These are phyloP conservation scores for Erythrolamprus reginae DNA, from an alignment of 2,113 vertebrate species.

Conservation along the genomic window DNA sequence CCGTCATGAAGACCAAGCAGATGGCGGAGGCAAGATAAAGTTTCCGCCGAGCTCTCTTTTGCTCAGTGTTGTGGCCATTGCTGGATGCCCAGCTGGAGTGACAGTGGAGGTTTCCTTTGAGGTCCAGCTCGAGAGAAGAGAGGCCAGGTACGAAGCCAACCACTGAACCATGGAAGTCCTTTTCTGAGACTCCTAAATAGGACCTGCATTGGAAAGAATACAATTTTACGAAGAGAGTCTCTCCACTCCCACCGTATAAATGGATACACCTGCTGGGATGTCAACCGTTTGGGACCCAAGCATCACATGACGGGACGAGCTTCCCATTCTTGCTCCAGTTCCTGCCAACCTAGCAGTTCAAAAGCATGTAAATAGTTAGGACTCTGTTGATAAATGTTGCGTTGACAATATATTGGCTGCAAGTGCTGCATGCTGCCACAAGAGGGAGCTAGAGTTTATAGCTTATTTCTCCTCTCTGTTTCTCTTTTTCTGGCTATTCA, in stretches of 20 bases:
- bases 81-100: slow-evolving; percentile 46
- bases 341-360: not conserved
- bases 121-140: slow-evolving; percentile 53
- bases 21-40: slow-evolving; percentile 74
- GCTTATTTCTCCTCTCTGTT: no score
- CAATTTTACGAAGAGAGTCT: not conserved
- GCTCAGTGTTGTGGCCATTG: slow-evolving; percentile 31
- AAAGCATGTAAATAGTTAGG: no score
- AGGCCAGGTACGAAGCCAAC: slow-evolving; percentile 25
- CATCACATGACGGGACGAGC: not conserved
- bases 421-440: no score
- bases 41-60: slow-evolving; percentile 68
- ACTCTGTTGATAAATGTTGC: no score
- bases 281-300: no score
- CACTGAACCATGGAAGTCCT: slow-evolving; percentile 28
- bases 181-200: slow-evolving; percentile 33
- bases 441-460: no score
- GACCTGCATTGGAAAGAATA: slow-evolving; percentile 23
- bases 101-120: slow-evolving; percentile 61
- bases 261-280: not conserved
- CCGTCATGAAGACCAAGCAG: slow-evolving; percentile 86
- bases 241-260: not conserved
- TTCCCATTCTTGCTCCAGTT: not conserved
- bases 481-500: no score
- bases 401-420: no score